Evolutionary conservation across 2,797 vertebrate species (phyloP).

Genomic region (Smutsia temminckii): DNA sequence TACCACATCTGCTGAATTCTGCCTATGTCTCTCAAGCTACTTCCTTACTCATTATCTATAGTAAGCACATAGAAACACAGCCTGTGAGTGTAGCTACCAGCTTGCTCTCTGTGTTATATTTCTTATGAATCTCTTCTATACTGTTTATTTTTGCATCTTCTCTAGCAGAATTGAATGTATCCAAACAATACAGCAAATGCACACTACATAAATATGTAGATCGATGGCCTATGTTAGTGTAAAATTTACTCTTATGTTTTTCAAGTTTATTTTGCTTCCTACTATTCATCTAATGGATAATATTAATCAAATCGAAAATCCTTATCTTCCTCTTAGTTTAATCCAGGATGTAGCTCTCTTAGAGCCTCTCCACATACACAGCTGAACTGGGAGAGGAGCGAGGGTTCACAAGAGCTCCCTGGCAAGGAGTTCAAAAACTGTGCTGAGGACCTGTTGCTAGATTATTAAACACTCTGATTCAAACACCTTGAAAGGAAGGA

Average conservation of each 20-base stretch:
- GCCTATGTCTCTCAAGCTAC: neutral
- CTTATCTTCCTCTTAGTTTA: neutral
- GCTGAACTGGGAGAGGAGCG: neutral
- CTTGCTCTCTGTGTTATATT: neutral
- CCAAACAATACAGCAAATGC: neutral
- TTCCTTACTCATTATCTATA: neutral
- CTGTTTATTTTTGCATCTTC: neutral
- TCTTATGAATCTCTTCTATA: neutral
- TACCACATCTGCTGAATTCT: neutral
- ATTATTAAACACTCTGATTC: neutral
- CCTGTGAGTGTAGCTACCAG: neutral
- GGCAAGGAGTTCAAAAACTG: neutral
- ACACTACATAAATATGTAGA: neutral
- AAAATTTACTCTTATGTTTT: neutral
- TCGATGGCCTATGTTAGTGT: neutral
- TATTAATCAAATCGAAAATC: neutral
- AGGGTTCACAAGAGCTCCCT: neutral
- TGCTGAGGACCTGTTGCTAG: neutral
- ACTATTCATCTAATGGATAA: neutral
- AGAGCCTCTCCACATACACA: neutral
- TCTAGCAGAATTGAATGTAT: neutral
- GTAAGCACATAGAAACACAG: neutral
- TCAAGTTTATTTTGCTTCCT: constrained; percentile 30
- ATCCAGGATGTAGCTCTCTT: neutral
- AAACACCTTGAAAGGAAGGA: neutral